Evolutionary conservation across 1,140 invertebrate genomes (phyloP), one percentile per base, ranked within the genome.

Genomic region (Chironomus striatipennis): DNA sequence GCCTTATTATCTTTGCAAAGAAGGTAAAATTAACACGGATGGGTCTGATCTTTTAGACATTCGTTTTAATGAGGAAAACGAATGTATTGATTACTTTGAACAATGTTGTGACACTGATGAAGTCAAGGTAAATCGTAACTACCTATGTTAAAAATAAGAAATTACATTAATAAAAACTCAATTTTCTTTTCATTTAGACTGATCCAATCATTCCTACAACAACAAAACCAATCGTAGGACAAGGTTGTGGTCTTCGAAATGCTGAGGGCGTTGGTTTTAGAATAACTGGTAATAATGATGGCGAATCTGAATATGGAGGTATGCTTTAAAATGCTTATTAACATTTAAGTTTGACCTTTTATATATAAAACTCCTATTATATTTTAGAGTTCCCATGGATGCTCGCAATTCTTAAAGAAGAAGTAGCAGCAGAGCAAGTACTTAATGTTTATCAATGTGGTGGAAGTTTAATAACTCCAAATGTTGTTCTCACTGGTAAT

Each of bases 31-130:
- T 43, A 84, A 88, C 42, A 87, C 85, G 0, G 86, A 93, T 77
- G 91, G 91, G 1, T 79, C 85, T 15, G 89, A 90, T n/a, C 80
- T 93, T 21, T 90, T 93, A 75, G 90, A 93, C 80, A 90, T 92
- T 43, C 87, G 89, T 85, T 86, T 77, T 42, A 77, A 34, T 75
- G 74, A 43, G 47, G 73, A 64, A 15, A 18, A 42, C 6, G 79
- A 81, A 0, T 89, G 88, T 75, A 78, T 81, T 2, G 84, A 84
- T 73, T 88, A 87, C 47, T 77, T 89, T 73, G 85, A 89, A 5
- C 80, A 85, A 8, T 89, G 82, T 77, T 89, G 88, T 76, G 80
- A 57, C 81, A 5, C 76, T 80, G 80, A 73, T 77, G 79, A 34
- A 34, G 24, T 34, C 5, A 34, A 34, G 67, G 74, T 76, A n/a